Conservation (phyloP, 2,797 vertebrate genomes). For the Phaenicophaeus curvirostris region DNA sequence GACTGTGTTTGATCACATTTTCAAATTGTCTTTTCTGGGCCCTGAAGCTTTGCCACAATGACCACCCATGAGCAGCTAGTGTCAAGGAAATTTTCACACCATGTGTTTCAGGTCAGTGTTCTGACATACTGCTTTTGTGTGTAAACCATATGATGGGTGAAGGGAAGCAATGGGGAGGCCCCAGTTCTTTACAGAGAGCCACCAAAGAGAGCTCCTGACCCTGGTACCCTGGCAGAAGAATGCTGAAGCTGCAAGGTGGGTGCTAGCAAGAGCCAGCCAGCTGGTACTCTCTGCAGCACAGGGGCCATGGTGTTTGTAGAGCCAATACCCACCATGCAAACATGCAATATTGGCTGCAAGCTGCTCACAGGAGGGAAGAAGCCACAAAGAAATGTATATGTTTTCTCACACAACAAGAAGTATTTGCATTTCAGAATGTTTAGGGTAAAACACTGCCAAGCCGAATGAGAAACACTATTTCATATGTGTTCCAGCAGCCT, state of each 20-base stretch:
- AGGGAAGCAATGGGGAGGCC: background rate
- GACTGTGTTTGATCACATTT: background rate
- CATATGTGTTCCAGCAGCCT: background rate
- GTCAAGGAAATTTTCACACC: background rate
- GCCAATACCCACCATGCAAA: background rate
- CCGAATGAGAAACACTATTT: background rate
- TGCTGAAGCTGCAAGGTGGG: accelerated
- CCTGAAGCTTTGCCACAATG: background rate
- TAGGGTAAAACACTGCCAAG: background rate
- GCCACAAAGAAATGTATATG: background rate
- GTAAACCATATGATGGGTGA: accelerated
- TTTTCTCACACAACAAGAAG: conserved; percentile 1
- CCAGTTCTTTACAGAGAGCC: background rate
- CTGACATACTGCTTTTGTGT: background rate
- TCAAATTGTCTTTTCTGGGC: background rate
- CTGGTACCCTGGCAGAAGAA: background rate
- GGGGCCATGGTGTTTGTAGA: accelerated
- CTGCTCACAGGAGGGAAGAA: background rate
- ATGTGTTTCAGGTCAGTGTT: background rate
- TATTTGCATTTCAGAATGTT: background rate
- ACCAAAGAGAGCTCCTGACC: background rate
- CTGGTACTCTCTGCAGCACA: background rate
- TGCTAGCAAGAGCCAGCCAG: background rate
- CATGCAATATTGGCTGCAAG: background rate
- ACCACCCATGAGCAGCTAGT: background rate